Percentiles rank a stretch among this genome's conserved stretches.
Conservation (phyloP, 2,113 vertebrate genomes). For the Pseudonaja textilis region DNA sequence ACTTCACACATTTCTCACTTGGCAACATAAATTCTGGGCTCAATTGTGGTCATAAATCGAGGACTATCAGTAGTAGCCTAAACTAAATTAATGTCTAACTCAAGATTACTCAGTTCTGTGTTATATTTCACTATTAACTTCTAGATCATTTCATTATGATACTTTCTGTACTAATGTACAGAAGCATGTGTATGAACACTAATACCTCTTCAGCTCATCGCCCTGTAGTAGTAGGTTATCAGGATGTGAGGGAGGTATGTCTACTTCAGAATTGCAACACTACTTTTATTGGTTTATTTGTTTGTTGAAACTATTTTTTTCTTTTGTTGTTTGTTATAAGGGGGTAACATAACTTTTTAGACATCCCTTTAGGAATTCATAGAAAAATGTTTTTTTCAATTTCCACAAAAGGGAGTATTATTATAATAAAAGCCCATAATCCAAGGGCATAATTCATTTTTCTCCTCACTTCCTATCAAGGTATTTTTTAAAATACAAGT, state of each 20-base stretch:
- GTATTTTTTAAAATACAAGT: background rate
- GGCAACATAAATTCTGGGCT: too few relatives aligned
- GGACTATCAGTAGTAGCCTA: background rate
- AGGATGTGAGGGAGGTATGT: too few relatives aligned
- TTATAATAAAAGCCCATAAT: background rate
- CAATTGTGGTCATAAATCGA: too few relatives aligned
- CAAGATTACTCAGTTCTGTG: background rate
- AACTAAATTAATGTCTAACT: background rate
- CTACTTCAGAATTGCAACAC: too few relatives aligned
- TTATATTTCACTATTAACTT: background rate
- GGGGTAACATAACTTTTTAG: background rate
- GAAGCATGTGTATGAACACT: too few relatives aligned
- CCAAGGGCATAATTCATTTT: background rate
- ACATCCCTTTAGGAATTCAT: background rate
- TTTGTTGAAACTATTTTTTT: background rate
- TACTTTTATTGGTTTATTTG: too few relatives aligned
- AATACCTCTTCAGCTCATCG: too few relatives aligned
- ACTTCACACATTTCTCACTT: too few relatives aligned
- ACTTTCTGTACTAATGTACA: background rate
- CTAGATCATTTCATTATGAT: background rate
- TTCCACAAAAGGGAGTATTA: background rate
- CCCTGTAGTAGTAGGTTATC: too few relatives aligned
- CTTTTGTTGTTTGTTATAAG: background rate
- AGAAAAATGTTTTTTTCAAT: slow-evolving; percentile 4
- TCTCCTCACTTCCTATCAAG: background rate